Conservation (phyloP, 2,113 vertebrate genomes). For the Baryphthengus martii region DNA sequence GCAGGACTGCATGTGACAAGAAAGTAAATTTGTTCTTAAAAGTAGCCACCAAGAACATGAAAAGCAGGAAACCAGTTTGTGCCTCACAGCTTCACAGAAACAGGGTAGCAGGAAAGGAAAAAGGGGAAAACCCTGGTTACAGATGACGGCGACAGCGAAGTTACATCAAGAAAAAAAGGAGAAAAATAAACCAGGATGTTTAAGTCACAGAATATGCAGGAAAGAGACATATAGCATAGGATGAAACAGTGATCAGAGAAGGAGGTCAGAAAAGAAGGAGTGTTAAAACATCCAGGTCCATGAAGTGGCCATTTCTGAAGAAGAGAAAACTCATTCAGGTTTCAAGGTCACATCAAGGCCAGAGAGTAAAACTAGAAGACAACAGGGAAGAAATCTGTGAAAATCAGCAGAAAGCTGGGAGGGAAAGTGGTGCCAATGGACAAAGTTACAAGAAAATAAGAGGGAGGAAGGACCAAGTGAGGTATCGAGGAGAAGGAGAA, state of each 20-base stretch:
- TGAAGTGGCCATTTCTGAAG: neutral
- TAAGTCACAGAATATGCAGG: neutral
- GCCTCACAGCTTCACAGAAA: neutral
- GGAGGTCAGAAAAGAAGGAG: neutral
- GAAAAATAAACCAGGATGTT: neutral
- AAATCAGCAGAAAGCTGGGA: neutral
- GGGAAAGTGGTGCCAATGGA: neutral
- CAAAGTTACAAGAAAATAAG: neutral
- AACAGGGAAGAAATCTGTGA: neutral
- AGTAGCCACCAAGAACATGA: neutral
- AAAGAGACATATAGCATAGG: neutral
- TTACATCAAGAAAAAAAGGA: neutral
- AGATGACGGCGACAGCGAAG: neutral
- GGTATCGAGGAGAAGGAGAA: neutral
- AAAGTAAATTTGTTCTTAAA: neutral
- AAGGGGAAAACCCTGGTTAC: neutral
- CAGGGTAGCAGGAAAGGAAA: neutral
- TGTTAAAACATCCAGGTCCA: neutral
- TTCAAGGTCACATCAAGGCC: neutral
- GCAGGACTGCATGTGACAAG: fast-evolving
- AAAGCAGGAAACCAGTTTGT: neutral
- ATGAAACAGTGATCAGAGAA: neutral
- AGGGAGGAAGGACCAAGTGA: neutral
- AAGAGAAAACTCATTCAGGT: neutral
- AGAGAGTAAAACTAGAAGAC: neutral